A percentile compares a stretch with the other conserved stretches of the same genome.
Conservation (phyloP, 2,888 invertebrate species). For the Venusia cambrica region DNA sequence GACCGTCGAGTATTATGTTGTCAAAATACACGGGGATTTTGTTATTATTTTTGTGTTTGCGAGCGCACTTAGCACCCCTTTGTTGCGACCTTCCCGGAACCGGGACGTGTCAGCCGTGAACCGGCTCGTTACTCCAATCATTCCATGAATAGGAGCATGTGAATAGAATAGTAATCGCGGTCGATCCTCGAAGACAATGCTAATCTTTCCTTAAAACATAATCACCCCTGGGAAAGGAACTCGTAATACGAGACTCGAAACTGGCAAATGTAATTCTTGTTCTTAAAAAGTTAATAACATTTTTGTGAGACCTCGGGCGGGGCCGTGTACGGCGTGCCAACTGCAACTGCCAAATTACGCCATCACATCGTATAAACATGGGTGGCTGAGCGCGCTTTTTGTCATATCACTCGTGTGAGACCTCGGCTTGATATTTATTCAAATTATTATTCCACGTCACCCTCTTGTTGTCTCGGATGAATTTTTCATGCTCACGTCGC, state of each 20-base stretch:
- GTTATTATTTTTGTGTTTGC: conserved; percentile 81
- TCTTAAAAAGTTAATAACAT: conserved; percentile 70
- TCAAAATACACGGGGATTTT: conserved; percentile 80
- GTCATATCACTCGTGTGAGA: conserved; percentile 66
- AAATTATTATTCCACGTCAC: conserved; percentile 75
- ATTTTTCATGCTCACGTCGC: conserved; percentile 78
- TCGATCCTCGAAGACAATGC: conserved; percentile 52
- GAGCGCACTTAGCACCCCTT: conserved; percentile 78
- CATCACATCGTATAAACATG: conserved; percentile 71
- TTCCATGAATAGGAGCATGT: conserved; percentile 65
- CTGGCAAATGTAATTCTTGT: conserved; percentile 46
- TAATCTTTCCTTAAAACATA: conserved; percentile 39
- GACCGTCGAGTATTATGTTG: conserved; percentile 78
- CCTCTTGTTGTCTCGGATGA: conserved; percentile 74
- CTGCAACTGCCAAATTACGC: conserved; percentile 68
- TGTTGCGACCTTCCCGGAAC: conserved; percentile 68
- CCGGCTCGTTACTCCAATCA: conserved; percentile 57
- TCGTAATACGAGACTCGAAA: conserved; percentile 38
- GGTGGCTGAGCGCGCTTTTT: conserved; percentile 66
- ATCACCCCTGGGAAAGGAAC: conserved; percentile 36
- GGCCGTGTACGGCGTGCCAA: conserved; percentile 53
- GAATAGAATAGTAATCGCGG: conserved; percentile 69
- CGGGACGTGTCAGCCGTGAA: conserved; percentile 65
- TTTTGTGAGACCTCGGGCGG: conserved; percentile 63
- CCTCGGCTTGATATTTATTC: conserved; percentile 70